phyloP scores from a whole-genome alignment of 2,888 invertebrate species.

The Osmoderma eremita region DNA sequence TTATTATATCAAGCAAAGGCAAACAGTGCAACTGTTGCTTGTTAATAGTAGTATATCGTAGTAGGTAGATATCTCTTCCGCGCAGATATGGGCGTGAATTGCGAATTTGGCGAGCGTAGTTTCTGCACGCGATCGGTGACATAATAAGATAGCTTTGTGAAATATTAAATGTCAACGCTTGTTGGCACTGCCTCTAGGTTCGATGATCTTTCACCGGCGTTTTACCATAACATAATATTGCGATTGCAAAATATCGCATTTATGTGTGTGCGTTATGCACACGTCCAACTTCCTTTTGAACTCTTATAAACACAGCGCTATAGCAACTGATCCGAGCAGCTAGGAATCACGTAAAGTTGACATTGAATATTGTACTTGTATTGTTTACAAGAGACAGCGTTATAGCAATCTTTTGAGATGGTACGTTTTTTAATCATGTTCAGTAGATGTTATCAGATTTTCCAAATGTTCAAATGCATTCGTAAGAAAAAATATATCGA shows the following conservation, averaged over 20 bases:
- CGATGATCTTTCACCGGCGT: conserved; percentile 9
- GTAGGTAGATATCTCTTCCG: conserved; percentile 27
- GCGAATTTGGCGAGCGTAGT: conserved; percentile 30
- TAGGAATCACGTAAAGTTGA: too few relatives aligned
- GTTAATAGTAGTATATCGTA: conserved; percentile 18
- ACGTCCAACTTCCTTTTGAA: too few relatives aligned
- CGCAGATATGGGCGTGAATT: conserved; percentile 23
- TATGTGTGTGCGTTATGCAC: neutral
- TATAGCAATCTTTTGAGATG: too few relatives aligned
- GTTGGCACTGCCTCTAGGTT: conserved; percentile 11
- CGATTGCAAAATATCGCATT: neutral
- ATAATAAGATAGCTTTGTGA: conserved; percentile 31
- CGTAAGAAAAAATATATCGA: too few relatives aligned
- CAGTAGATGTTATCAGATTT: too few relatives aligned
- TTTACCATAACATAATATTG: conserved; percentile 17
- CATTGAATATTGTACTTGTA: too few relatives aligned
- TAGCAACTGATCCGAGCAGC: too few relatives aligned
- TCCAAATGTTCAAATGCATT: too few relatives aligned
- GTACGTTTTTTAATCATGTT: too few relatives aligned
- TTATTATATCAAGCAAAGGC: too few relatives aligned
- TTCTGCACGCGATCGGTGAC: conserved; percentile 13
- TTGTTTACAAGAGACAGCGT: too few relatives aligned
- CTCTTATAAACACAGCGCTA: too few relatives aligned
- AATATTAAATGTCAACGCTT: conserved; percentile 32
- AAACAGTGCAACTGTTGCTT: conserved; percentile 3